A percentile compares a stretch with the other conserved stretches of the same genome.
These are phyloP conservation scores for Nicator chloris DNA, from an alignment of 2,113 vertebrate species.

Conservation along the genomic window DNA sequence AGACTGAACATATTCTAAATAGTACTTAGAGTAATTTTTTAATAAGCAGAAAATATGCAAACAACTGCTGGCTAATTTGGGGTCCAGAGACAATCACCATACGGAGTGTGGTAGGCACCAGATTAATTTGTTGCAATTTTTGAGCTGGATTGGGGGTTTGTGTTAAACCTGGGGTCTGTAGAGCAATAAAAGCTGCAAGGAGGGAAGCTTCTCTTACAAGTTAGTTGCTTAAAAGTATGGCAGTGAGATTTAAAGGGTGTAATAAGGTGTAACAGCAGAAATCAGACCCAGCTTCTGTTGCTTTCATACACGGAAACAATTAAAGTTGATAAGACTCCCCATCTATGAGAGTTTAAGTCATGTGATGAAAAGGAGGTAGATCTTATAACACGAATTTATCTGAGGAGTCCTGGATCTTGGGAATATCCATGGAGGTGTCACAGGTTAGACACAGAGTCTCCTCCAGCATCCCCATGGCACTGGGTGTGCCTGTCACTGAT, in stretches of 20 bases:
- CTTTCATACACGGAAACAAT: slow-evolving; percentile 9
- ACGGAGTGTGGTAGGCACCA: slow-evolving; percentile 36
- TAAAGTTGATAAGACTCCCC: not conserved
- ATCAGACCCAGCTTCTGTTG: slow-evolving; percentile 17
- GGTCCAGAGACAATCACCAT: slow-evolving; percentile 59
- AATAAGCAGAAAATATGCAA: slow-evolving; percentile 94
- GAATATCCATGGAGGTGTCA: not conserved
- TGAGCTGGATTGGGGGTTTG: slow-evolving; percentile 65
- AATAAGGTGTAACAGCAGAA: not conserved
- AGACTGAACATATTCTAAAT: slow-evolving; percentile 74
- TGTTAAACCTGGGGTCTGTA: not conserved
- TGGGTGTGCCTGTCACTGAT: not conserved
- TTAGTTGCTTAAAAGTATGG: not conserved
- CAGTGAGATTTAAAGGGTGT: not conserved
- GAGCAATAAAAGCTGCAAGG: slow-evolving; percentile 49
- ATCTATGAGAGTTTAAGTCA: not conserved
- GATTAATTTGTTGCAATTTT: slow-evolving; percentile 29
- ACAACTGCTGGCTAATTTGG: slow-evolving; percentile 83
- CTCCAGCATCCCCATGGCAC: fast-evolving
- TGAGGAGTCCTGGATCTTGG: not conserved
- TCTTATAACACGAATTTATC: not conserved
- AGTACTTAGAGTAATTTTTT: slow-evolving; percentile 84
- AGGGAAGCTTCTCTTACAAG: not conserved
- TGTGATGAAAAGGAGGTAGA: not conserved
- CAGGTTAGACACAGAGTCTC: not conserved